Conservation (phyloP, 1,140 invertebrate species). For the Aphaenogaster rudis region DNA sequence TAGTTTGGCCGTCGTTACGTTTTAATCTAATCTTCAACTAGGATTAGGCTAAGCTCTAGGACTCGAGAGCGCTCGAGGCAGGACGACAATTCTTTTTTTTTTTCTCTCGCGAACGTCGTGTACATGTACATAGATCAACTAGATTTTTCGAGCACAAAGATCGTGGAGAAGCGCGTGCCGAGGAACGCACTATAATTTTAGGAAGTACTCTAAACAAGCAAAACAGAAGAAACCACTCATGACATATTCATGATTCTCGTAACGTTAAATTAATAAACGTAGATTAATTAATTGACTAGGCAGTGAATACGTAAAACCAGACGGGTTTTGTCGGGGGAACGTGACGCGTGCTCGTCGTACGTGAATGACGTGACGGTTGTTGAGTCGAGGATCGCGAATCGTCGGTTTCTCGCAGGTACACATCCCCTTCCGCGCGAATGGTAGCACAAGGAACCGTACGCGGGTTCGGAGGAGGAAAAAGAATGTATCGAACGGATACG, state of each 20-base stretch:
- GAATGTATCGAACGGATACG: not conserved
- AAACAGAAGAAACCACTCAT: slow-evolving; percentile 51
- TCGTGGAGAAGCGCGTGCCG: slow-evolving; percentile 61
- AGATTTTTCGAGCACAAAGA: slow-evolving; percentile 76
- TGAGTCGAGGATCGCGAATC: not conserved
- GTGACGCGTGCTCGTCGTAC: not conserved
- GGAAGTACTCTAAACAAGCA: slow-evolving; percentile 45
- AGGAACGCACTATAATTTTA: slow-evolving; percentile 48
- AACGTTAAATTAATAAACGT: slow-evolving; percentile 79
- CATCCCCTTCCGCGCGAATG: slow-evolving; percentile 28
- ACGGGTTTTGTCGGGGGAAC: not conserved
- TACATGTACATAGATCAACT: slow-evolving; percentile 57
- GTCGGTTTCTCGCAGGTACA: slow-evolving; percentile 11
- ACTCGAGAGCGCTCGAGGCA: slow-evolving; percentile 31
- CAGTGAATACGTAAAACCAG: slow-evolving; percentile 44
- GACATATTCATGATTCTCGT: slow-evolving; percentile 83
- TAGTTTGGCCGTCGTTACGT: slow-evolving; percentile 73
- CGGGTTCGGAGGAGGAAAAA: slow-evolving; percentile 5
- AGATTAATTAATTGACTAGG: slow-evolving; percentile 69
- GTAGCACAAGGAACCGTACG: slow-evolving; percentile 15
- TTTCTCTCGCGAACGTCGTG: slow-evolving; percentile 36
- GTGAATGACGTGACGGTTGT: not conserved
- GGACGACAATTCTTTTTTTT: slow-evolving; percentile 35
- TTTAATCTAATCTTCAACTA: slow-evolving; percentile 70
- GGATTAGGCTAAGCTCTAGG: slow-evolving; percentile 35